Evolutionary conservation across 2,797 vertebrate species (phyloP), one percentile per base, ranked within the genome.

Genomic region (Chelidonichthys spinosus): DNA sequence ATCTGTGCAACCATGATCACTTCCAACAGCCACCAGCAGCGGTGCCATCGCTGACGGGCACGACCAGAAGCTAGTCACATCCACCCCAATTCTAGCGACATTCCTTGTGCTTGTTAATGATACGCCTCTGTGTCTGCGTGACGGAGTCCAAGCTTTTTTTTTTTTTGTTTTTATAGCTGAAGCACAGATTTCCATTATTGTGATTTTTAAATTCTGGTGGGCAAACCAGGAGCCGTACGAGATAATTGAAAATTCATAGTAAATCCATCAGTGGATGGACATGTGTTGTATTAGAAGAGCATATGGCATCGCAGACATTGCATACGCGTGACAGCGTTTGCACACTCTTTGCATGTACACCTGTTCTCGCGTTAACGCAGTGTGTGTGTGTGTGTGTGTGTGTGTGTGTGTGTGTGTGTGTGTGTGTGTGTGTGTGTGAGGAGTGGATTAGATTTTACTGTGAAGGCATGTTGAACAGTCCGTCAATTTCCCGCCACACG

Each of bases 401-500:
- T 32, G 13, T 42, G 33, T 14, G 39, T 37, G 52, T 35, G 54
- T 55, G 11, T 5, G 52, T 3, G 37, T 13, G 49, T 33, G 3
- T 68, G 37, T 72, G 69, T 52, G 10, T 18, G 7, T 71, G 72
- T 35, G 2, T n/a, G 63, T 65, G 54, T 63, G 46, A 70, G 42
- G 53, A 69, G 69, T 35, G 53, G 80, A 87, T 89, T 87, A 15
- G 62, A 71, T 90, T 90, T 87, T 82, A 90, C 75, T 80, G 81
- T 42, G 63, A 83, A 87, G 85, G 81, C 88, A 88, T 89, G 87
- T 89, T 70, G 68, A 88, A 85, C 83, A 85, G 78, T 86, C 79
- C 44, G 74, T 87, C 85, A 90, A 85, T 90, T 92, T 90, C 85
- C 85, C 90, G 84, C 79, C 47, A 11, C 87, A 86, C 78, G 52